Percentiles rank a stretch among this genome's conserved stretches.
Evolutionary conservation across 2,888 invertebrate genomes (phyloP).

Genomic region (Eupithecia abbreviata): DNA sequence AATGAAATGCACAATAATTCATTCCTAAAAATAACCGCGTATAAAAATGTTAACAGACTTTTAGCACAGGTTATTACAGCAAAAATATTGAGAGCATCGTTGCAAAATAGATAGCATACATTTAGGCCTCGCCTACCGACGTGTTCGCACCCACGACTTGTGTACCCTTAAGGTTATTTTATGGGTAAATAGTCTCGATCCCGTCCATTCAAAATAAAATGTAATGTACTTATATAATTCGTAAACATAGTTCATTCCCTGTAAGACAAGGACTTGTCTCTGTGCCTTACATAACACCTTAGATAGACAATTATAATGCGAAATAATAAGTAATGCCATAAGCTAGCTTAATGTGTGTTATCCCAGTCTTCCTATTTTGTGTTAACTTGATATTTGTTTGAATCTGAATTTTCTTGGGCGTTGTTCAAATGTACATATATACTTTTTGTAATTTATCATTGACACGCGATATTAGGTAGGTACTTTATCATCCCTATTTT

Average conservation of each 20-base stretch:
- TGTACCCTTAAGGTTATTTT: not conserved
- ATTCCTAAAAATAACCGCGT: too few species aligned
- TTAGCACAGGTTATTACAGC: too few species aligned
- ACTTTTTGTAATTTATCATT: not conserved
- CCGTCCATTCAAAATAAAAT: slow-evolving; percentile 41
- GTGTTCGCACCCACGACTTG: too few species aligned
- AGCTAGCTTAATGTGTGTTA: not conserved
- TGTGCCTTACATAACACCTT: not conserved
- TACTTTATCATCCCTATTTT: not conserved
- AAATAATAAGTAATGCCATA: not conserved
- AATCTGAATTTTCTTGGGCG: not conserved
- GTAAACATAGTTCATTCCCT: not conserved
- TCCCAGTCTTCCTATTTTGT: not conserved
- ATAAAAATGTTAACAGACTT: too few species aligned
- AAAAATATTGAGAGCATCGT: too few species aligned
- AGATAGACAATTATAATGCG: not conserved
- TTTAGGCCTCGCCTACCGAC: too few species aligned
- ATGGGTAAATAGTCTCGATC: not conserved
- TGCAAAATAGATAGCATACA: too few species aligned
- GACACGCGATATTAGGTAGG: not conserved
- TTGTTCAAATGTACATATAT: not conserved
- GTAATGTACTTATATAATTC: slow-evolving; percentile 4
- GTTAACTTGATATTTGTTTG: not conserved
- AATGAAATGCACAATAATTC: too few species aligned
- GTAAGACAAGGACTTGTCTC: not conserved